Evolutionary conservation across 1,140 invertebrate genomes (phyloP).

Genomic region (Brachionus manjavacas): DNA sequence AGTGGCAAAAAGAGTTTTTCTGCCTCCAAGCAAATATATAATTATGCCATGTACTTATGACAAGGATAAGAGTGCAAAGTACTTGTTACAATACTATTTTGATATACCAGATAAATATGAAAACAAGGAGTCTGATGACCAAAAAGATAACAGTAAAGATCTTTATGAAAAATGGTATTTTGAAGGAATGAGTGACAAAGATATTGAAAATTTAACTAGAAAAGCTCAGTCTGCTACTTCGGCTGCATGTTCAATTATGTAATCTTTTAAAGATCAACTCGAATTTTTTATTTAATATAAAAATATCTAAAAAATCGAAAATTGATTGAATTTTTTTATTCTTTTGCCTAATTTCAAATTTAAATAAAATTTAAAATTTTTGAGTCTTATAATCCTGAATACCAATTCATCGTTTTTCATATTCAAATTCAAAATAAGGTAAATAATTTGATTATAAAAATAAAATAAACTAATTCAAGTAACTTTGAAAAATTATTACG

Average conservation of each 20-base stretch:
- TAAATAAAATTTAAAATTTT: no score
- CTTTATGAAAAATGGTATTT: not conserved
- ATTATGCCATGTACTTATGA: not conserved
- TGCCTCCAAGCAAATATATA: not conserved
- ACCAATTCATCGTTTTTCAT: no score
- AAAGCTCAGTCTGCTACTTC: not conserved
- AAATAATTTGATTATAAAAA: no score
- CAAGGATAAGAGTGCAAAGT: not conserved
- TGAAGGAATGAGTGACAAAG: not conserved
- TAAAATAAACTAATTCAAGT: no score
- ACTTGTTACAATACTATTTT: not conserved
- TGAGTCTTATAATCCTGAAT: no score
- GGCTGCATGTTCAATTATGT: not conserved
- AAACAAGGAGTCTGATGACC: not conserved
- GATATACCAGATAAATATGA: not conserved
- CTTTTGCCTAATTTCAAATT: no score
- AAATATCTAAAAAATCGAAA: not conserved
- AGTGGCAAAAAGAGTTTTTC: not conserved
- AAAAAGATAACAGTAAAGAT: not conserved
- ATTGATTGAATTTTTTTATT: no score
- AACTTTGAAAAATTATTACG: no score
- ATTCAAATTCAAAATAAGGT: no score
- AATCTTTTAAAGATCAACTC: not conserved
- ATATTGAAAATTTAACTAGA: not conserved
- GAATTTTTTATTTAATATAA: not conserved